Evolutionary conservation across 2,797 vertebrate genomes (phyloP), one percentile per base, ranked within the genome.

Genomic region (Liasis olivaceus): DNA sequence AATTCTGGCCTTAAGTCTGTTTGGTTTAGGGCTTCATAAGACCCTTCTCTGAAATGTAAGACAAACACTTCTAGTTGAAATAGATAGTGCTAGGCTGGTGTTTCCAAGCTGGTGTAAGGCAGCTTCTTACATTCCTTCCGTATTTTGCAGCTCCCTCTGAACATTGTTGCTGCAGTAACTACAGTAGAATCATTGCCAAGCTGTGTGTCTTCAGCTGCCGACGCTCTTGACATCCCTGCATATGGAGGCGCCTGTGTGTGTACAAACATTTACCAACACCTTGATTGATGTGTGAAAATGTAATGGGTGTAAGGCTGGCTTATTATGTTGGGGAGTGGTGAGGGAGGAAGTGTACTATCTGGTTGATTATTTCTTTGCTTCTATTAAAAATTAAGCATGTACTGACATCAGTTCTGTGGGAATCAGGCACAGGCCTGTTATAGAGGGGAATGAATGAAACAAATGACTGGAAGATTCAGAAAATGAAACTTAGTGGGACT

Each of bases 251-350:
- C 94, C 85, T 15, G 26, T 81, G 91, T 95, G 94, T 92, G 89
- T 81, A 92, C 95, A 97, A 97, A 98, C 96, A 96, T 94, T 96
- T 92, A 94, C 95, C 92, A 91, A 96, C 96, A 96, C 95, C 96
- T 95, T 92, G 91, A 88, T 95, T 4, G 0, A 13, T 63, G 84
- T 42, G 95, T 1, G 91, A 95, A 95, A 94, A 87, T 4, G 85
- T 66, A 95, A 95, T 94, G 96, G 95, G 92, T 91, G 85, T 84
- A 88, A 94, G 91, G 91, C 31, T 0, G 22, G 28, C 59, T 84
- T 47, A 92, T 94, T n/a, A 0, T 5, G 0, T 0, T 2, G 93
- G 84, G 36, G 66, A 90, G 88, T 85, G 51, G 90, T 17, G 81
- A 54, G 64, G 88, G n/a, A 58, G 84, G 81, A 42, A 89, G 81